Evolutionary conservation across 2,888 invertebrate genomes (phyloP).

Genomic region (Eutolmus rufibarbis): DNA sequence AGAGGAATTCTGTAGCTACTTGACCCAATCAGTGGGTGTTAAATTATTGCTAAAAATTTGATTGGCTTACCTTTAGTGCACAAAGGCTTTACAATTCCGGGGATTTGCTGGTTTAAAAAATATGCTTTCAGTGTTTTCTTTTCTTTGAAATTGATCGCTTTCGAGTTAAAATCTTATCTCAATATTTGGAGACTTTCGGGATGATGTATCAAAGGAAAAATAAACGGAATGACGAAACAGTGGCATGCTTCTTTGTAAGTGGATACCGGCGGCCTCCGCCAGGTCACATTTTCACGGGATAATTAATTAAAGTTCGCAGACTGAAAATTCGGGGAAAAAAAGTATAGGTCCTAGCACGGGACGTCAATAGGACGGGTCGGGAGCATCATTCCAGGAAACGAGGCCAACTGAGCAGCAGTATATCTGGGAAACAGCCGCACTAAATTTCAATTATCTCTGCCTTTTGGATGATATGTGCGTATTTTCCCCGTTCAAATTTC

Average conservation of each 20-base stretch:
- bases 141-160: not conserved
- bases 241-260: not conserved
- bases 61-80: not conserved
- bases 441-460: conserved; percentile 13
- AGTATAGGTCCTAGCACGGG: not conserved
- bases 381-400: not conserved
- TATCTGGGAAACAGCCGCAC: not conserved
- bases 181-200: not conserved
- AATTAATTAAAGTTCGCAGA: not conserved
- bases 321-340: not conserved
- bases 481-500: not conserved
- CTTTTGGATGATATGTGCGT: conserved; percentile 13
- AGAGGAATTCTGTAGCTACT: not conserved
- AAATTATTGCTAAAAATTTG: not conserved
- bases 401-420: not conserved
- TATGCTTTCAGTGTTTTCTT: not conserved
- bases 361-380: not conserved
- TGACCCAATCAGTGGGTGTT: not conserved
- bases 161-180: not conserved
- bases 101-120: not conserved
- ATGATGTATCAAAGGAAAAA: not conserved
- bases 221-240: not conserved
- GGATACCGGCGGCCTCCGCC: not conserved
- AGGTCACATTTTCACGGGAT: not conserved
- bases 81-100: not conserved